Conservation (phyloP, 1,140 invertebrate species). For the Cydia strobilella region DNA sequence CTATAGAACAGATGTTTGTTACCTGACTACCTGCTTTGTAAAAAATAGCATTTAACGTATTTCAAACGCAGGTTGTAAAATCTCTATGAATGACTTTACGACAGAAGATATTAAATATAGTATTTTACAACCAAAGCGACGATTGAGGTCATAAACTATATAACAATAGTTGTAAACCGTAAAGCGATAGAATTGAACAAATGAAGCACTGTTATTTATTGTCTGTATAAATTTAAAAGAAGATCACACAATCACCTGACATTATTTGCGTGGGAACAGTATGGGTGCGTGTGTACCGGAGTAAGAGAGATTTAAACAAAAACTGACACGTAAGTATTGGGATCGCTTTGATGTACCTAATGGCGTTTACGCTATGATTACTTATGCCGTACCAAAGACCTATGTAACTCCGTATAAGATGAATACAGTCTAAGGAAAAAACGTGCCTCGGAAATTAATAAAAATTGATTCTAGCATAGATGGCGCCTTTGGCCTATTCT, state of each 20-base stretch:
- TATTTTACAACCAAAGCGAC: background rate
- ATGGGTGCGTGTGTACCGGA: slow-evolving; percentile 12
- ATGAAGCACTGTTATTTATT: slow-evolving; percentile 19
- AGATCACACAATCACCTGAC: slow-evolving; percentile 15
- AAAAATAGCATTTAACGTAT: background rate
- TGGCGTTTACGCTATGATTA: background rate
- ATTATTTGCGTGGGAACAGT: slow-evolving; percentile 23
- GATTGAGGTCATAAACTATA: background rate
- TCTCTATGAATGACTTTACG: slow-evolving; percentile 3
- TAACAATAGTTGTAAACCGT: background rate
- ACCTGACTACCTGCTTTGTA: background rate
- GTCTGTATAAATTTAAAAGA: background rate
- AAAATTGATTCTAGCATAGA: too few relatives aligned
- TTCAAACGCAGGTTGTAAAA: background rate
- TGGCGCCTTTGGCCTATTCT: too few relatives aligned
- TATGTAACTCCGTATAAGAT: too few relatives aligned
- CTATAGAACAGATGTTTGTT: background rate
- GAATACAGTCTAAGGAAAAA: too few relatives aligned
- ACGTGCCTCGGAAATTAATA: too few relatives aligned
- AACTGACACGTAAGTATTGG: background rate
- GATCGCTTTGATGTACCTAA: background rate
- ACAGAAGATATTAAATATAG: background rate
- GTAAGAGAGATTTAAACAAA: background rate
- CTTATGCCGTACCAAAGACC: too few relatives aligned
- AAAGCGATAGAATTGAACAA: background rate